A percentile compares a stretch with the other conserved stretches of the same genome.
Evolutionary conservation across 2,797 vertebrate genomes (phyloP).

Genomic region (Vespertilio murinus): DNA sequence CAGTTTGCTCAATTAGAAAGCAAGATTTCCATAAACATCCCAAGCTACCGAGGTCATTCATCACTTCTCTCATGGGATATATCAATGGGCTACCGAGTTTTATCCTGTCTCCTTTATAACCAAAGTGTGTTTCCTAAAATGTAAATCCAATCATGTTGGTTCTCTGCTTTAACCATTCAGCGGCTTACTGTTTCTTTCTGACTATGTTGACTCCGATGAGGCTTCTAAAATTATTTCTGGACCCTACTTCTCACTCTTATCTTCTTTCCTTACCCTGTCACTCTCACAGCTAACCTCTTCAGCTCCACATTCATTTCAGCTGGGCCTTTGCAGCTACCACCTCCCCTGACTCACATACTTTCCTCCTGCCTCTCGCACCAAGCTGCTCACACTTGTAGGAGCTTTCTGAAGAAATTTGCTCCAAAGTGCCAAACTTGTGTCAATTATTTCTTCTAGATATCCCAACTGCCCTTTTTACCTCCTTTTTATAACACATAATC

Average conservation of each 20-base stretch:
- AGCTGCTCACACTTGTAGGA: not conserved
- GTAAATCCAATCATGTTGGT: not conserved
- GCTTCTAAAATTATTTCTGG: not conserved
- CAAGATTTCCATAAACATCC: not conserved
- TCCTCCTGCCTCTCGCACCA: not conserved
- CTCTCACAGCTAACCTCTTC: not conserved
- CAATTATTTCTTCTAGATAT: not conserved
- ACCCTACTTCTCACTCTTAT: not conserved
- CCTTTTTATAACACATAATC: not conserved
- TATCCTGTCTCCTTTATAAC: not conserved
- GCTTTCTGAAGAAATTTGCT: not conserved
- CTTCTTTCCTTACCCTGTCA: not conserved
- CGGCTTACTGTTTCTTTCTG: not conserved
- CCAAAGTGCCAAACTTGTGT: not conserved
- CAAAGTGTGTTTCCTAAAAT: not conserved
- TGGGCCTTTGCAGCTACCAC: not conserved
- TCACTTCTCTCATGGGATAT: not conserved
- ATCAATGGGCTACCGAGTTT: not conserved
- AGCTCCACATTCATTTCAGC: not conserved
- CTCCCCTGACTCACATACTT: too few relatives aligned
- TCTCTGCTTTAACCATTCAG: not conserved
- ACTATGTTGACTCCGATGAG: not conserved
- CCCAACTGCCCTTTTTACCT: not conserved
- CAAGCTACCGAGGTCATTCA: not conserved
- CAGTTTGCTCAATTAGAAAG: not conserved